A percentile compares a stretch with the other conserved stretches of the same genome.
phyloP scores from a whole-genome alignment of 2,113 vertebrate species.

The Deroptyus accipitrinus region DNA sequence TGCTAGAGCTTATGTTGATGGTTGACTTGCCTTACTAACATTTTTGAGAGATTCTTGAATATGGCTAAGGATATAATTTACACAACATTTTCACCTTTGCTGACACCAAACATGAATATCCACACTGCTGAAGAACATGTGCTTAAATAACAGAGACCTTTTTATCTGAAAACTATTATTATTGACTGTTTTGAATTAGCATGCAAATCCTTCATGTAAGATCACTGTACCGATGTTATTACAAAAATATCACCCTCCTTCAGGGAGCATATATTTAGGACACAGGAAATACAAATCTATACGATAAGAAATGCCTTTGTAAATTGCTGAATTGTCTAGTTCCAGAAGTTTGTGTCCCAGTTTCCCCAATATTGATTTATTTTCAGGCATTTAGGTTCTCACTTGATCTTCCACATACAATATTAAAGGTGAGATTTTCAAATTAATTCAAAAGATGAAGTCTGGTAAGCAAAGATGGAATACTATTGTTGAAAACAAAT shows the following conservation, averaged over 20 bases:
- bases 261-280: neutral
- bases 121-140: neutral
- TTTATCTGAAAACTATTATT: neutral
- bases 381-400: neutral
- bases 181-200: neutral
- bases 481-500: neutral
- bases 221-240: neutral
- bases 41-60: neutral
- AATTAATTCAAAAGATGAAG: neutral
- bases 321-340: neutral
- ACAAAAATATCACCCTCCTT: neutral
- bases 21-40: neutral
- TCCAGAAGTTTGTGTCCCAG: neutral
- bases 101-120: neutral
- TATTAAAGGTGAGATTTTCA: neutral
- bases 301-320: neutral
- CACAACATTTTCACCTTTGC: neutral
- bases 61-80: neutral
- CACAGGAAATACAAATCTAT: neutral
- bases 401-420: neutral
- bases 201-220: neutral
- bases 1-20: neutral
- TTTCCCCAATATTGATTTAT: conserved; percentile 4
- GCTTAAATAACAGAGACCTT: neutral
- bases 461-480: neutral